Base-by-base conservation (phyloP, 2,113 vertebrate genomes). In the Lynx canadensis region DNA sequence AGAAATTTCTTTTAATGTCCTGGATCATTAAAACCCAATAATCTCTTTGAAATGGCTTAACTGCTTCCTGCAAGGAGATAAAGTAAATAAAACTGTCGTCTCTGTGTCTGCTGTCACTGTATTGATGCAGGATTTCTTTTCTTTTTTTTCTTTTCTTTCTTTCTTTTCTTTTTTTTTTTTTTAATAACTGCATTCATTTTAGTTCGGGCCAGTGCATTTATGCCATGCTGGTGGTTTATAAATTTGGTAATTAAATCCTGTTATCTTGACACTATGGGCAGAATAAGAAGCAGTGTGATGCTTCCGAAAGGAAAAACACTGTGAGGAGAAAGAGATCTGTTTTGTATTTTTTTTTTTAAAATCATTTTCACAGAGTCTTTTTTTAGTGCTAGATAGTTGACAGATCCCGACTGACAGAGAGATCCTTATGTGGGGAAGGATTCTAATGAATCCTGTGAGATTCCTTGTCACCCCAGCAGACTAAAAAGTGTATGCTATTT, bases 1-100 rank as follows among this genome's bases (percentile, higher is more conserved):
- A 94, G 68, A 92, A 90, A 82, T 45, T 29, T 93, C 81, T 94
- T 96, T 93, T 95, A 92, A 93, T 96, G 93, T 89, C 94, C 68
- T 81, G 48, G 82, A 79, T 97, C 97, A 95, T 98, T 97, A 98
- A 97, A 98, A 98, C 55, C 89, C 89, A 98, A 97, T 97, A 97
- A 98, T 98, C 94, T 86, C 93, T 95, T 97, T 73, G 97, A 95
- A 98, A 97, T 95, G 83, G 86, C 94, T 93, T 97, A 97, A 96
- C 95, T 63, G 92, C 95, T 96, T 97, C 85, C 97, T 97, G 82
- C 60, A 71, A 97, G 88, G 89, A 95, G 95, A 98, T 85, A 90
- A 95, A 97, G 96, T 96, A 93, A 97, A 97, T 97, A 95, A 97
- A 96, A 91, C 89, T 89, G 88, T 55, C 10, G 5, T 89, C 73